phyloP scores from a whole-genome alignment of 2,113 vertebrate species.

The Nicator chloris region DNA sequence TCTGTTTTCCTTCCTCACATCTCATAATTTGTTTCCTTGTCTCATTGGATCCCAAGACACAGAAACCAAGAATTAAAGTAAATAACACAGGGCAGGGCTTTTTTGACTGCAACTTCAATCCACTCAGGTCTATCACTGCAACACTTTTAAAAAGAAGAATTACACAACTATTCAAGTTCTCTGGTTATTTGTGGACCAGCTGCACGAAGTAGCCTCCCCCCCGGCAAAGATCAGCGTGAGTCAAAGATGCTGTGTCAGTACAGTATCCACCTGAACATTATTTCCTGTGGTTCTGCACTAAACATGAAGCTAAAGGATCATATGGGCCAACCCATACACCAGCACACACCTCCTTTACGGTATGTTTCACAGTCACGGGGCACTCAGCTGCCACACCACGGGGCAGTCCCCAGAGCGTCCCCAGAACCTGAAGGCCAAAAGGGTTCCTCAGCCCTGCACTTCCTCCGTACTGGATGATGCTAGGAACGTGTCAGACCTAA shows the following conservation, averaged over 20 bases:
- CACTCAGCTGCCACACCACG: fast-evolving
- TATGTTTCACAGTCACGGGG: neutral
- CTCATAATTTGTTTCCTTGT: neutral
- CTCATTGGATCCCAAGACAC: neutral
- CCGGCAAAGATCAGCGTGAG: neutral
- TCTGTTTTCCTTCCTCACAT: neutral
- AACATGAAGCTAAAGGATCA: neutral
- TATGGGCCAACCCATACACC: neutral
- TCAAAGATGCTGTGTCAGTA: neutral
- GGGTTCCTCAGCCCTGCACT: neutral
- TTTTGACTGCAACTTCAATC: neutral
- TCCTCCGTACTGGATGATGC: fast-evolving
- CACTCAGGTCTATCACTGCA: neutral
- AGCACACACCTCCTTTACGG: fast-evolving
- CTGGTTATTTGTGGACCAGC: neutral
- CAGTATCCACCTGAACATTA: neutral
- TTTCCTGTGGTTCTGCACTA: neutral
- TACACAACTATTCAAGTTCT: neutral
- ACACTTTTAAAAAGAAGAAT: neutral
- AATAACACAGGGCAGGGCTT: neutral
- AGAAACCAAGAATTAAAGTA: neutral
- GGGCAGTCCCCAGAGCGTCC: neutral
- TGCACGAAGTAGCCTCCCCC: neutral
- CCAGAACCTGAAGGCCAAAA: neutral
- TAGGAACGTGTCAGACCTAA: fast-evolving